These are phyloP conservation scores for Musca vetustissima DNA, from an alignment of 1,140 invertebrate species.

Conservation along the genomic window DNA sequence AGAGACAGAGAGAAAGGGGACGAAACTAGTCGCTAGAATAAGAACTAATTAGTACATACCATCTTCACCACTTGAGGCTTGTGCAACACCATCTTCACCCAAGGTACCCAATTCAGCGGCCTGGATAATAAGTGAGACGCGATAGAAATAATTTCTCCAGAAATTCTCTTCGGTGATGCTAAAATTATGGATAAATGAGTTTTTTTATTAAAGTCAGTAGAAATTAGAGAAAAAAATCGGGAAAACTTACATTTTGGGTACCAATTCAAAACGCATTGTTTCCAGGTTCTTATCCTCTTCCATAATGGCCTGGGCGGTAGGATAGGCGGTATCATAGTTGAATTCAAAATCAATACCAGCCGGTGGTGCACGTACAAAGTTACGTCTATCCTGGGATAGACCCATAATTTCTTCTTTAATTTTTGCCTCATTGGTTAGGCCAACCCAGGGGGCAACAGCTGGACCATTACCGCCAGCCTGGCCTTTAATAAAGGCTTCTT, in stretches of 20 bases:
- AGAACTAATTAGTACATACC: slow-evolving; percentile 41
- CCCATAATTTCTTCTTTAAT: slow-evolving; percentile 94
- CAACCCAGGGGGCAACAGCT: slow-evolving; percentile 88
- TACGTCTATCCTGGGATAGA: slow-evolving; percentile 93
- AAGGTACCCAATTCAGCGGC: slow-evolving; percentile 76
- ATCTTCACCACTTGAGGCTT: slow-evolving; percentile 55
- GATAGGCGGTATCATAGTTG: slow-evolving; percentile 88
- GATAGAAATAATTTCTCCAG: slow-evolving; percentile 99
- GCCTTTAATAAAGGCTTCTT: slow-evolving; percentile 90
- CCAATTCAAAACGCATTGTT: slow-evolving; percentile 97
- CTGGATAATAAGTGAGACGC: slow-evolving; percentile 96
- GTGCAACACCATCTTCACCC: slow-evolving; percentile 54
- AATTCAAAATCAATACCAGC: slow-evolving; percentile 94
- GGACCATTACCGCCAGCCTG: slow-evolving; percentile 73
- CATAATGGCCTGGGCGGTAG: slow-evolving; percentile 90
- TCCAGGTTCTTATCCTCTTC: slow-evolving; percentile 93
- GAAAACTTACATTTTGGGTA: slow-evolving; percentile 89
- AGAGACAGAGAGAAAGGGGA: slow-evolving; percentile 5
- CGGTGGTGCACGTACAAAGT: slow-evolving; percentile 95
- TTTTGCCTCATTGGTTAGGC: slow-evolving; percentile 82
- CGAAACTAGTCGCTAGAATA: neutral
- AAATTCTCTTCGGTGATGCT: slow-evolving; percentile 98
- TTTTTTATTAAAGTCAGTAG: neutral
- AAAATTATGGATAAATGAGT: slow-evolving; percentile 36
- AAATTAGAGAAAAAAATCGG: no score